Evolutionary conservation across 2,888 invertebrate species (phyloP).

Genomic region (Pammene aurita): DNA sequence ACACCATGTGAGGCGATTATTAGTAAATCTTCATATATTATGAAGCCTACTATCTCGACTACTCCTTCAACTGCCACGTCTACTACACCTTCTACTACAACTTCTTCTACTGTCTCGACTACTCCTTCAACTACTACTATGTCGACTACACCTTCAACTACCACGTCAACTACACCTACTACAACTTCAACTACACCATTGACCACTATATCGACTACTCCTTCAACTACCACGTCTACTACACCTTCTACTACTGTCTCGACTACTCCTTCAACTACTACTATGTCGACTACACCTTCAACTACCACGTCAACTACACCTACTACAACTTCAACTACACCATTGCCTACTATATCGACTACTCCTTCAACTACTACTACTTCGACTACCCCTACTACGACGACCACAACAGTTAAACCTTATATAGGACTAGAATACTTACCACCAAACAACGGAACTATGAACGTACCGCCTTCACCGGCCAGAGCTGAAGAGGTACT

Average conservation of each 20-base stretch:
- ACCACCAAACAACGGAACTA: too few species aligned
- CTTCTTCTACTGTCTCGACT: not conserved
- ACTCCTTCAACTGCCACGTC: not conserved
- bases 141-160: not conserved
- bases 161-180: not conserved
- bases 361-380: not conserved
- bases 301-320: not conserved
- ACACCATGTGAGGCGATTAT: not conserved
- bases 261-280: not conserved
- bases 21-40: not conserved
- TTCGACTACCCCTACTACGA: too few species aligned
- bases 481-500: not conserved
- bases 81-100: not conserved
- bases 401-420: not conserved
- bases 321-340: not conserved
- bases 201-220: not conserved
- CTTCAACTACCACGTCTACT: not conserved
- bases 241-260: not conserved
- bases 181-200: not conserved
- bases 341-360: not conserved
- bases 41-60: not conserved
- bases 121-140: not conserved
- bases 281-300: not conserved
- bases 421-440: constrained; percentile 1
- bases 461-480: constrained; percentile 4